Base-by-base conservation (phyloP, 2,797 vertebrate genomes). In the Argya squamiceps region DNA sequence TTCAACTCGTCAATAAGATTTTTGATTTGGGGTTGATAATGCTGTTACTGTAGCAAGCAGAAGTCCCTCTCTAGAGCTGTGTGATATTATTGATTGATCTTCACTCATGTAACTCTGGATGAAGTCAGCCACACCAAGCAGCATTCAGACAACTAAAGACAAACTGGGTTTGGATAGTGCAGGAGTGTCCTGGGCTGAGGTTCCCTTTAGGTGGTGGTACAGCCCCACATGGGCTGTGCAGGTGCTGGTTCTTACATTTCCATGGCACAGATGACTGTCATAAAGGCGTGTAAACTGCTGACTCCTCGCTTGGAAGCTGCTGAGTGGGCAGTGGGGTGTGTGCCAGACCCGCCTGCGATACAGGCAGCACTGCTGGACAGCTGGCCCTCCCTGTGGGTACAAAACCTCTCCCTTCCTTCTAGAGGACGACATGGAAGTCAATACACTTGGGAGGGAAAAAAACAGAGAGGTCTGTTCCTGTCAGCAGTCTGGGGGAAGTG, bases 141-240 rank as follows among this genome's bases (percentile, higher is more conserved):
- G 24, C n/a, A 9, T 12, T 64, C 0, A 0, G 58, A 34, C 30
- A 46, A 14, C 41, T 78, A 49, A 65, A 70, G 23, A 47, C 58
- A 69, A 75, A 49, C 4, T 13, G 20, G 19, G n/a, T 46, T 85
- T 0, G 0, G 53, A 20, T 0, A 77, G 69, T 0, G 27, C 49
- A 73, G 63, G 37, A 80, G 6, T 2, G 27, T n/a, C 37, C 68
- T 20, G 41, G 21, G 43, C 64, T 77, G 52, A 60, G 58, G 52
- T 10, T 58, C 68, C 70, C 49, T 74, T 70, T 9, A 47, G 75
- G 52, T 18, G 18, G 37, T 0, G 0, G 41, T 15, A 34, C 84
- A 63, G 63, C 2, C 2, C 53, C 41, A 52, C 26, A 4, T 0
- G 44, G 41, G 41, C 64, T 41, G 11, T 9, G 59, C 18, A 90